These are phyloP conservation scores for Conger conger DNA, from an alignment of 2,113 vertebrate genomes.

Conservation along the genomic window DNA sequence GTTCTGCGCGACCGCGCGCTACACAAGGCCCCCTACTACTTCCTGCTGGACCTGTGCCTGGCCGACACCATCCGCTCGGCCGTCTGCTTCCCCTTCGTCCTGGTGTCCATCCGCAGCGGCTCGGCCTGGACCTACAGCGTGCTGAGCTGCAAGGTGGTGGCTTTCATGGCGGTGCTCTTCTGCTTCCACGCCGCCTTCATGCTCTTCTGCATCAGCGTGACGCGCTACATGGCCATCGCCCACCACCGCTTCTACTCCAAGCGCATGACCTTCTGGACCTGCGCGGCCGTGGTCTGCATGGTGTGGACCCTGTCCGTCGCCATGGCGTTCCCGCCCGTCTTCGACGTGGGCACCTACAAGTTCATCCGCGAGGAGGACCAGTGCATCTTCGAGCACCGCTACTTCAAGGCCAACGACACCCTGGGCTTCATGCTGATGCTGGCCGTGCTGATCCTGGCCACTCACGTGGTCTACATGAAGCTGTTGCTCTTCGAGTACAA, in stretches of 20 bases:
- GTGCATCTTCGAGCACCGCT: slow-evolving; percentile 93
- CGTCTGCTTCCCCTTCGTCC: slow-evolving; percentile 90
- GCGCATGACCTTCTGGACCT: slow-evolving; percentile 94
- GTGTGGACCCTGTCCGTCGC: slow-evolving; percentile 91
- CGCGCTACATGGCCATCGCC: slow-evolving; percentile 91
- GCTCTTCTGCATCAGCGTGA: slow-evolving; percentile 92
- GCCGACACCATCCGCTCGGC: slow-evolving; percentile 88
- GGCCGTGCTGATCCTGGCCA: slow-evolving; percentile 87
- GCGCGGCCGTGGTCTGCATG: slow-evolving; percentile 89
- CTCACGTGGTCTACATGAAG: slow-evolving; percentile 91
- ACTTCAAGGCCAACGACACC: slow-evolving; percentile 93
- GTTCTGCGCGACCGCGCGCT: slow-evolving; percentile 85
- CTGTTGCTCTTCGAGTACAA: slow-evolving; percentile 89
- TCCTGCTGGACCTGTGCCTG: slow-evolving; percentile 90
- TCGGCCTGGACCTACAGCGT: slow-evolving; percentile 89
- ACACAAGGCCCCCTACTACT: slow-evolving; percentile 92
- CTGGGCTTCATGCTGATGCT: slow-evolving; percentile 95
- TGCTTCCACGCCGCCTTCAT: slow-evolving; percentile 94
- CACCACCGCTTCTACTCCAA: slow-evolving; percentile 94
- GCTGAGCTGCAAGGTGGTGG: slow-evolving; percentile 92
- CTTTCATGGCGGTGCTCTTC: slow-evolving; percentile 91
- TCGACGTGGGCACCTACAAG: slow-evolving; percentile 91
- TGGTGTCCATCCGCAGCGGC: slow-evolving; percentile 87
- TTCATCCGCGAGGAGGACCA: slow-evolving; percentile 92
- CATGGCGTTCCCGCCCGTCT: slow-evolving; percentile 91